Conservation (phyloP, 1,140 invertebrate genomes). For the Drosophila pseudoananassae region DNA sequence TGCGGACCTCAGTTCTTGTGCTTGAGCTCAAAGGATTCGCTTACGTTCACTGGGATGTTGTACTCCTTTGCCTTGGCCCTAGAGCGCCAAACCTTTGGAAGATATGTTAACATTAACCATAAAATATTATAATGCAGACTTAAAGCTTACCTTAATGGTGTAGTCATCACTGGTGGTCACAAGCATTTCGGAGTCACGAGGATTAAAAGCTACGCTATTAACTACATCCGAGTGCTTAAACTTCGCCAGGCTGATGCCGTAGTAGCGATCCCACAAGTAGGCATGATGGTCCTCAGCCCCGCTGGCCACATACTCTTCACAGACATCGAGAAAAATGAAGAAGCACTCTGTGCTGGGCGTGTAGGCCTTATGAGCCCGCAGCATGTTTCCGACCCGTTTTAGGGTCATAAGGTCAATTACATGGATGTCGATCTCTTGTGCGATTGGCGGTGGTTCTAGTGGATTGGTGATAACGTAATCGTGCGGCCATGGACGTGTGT, state of each 20-base stretch:
- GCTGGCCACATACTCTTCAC: slow-evolving; percentile 93
- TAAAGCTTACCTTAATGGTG: slow-evolving; percentile 86
- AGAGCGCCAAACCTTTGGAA: slow-evolving; percentile 72
- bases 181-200: slow-evolving; percentile 91
- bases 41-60: slow-evolving; percentile 65
- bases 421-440: slow-evolving; percentile 96
- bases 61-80: slow-evolving; percentile 54
- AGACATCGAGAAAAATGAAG: slow-evolving; percentile 95
- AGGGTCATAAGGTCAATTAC: slow-evolving; percentile 93
- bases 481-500: slow-evolving; percentile 93
- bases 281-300: slow-evolving; percentile 94
- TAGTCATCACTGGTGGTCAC: slow-evolving; percentile 95
- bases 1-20: slow-evolving; percentile 43
- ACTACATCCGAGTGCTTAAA: slow-evolving; percentile 93
- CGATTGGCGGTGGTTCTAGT: slow-evolving; percentile 92
- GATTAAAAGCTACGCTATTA: slow-evolving; percentile 95
- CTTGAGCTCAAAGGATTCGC: slow-evolving; percentile 72
- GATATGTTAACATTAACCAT: background rate
- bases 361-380: slow-evolving; percentile 93
- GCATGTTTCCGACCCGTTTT: slow-evolving; percentile 92
- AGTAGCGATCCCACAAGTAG: slow-evolving; percentile 94
- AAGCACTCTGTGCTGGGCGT: slow-evolving; percentile 95
- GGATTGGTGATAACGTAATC: slow-evolving; percentile 92
- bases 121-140: background rate
- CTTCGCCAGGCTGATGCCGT: slow-evolving; percentile 91